phyloP scores from a whole-genome alignment of 2,797 vertebrate genomes.

The Hapalemur alaotrensis region DNA sequence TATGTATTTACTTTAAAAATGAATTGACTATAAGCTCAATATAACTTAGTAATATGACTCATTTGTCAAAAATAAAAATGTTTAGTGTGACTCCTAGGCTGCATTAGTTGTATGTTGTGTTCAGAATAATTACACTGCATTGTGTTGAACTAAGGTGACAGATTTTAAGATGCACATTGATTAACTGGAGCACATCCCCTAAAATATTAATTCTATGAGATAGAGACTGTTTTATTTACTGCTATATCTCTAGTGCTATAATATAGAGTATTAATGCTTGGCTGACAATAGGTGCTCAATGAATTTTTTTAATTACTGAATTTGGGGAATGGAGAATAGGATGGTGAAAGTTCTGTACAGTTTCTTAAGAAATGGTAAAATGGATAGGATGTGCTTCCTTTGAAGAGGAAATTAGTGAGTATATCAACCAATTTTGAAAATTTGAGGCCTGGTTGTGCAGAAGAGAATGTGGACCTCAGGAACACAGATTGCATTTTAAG shows the following conservation, averaged over 20 bases:
- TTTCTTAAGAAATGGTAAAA: conserved; percentile 33
- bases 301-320: neutral
- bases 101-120: neutral
- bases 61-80: neutral
- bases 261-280: neutral
- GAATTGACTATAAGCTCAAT: neutral
- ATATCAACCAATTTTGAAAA: neutral
- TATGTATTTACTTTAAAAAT: neutral
- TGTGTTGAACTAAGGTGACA: neutral
- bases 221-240: neutral
- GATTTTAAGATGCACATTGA: neutral
- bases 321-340: neutral
- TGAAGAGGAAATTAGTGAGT: neutral
- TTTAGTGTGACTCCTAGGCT: neutral
- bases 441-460: neutral
- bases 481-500: neutral
- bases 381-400: neutral
- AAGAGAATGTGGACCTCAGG: neutral
- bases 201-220: neutral
- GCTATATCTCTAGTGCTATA: neutral
- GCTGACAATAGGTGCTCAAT: neutral
- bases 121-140: neutral
- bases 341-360: neutral
- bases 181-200: neutral
- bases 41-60: neutral